These are phyloP conservation scores for Isichthys henryi DNA, from an alignment of 2,113 vertebrate species.

Conservation along the genomic window DNA sequence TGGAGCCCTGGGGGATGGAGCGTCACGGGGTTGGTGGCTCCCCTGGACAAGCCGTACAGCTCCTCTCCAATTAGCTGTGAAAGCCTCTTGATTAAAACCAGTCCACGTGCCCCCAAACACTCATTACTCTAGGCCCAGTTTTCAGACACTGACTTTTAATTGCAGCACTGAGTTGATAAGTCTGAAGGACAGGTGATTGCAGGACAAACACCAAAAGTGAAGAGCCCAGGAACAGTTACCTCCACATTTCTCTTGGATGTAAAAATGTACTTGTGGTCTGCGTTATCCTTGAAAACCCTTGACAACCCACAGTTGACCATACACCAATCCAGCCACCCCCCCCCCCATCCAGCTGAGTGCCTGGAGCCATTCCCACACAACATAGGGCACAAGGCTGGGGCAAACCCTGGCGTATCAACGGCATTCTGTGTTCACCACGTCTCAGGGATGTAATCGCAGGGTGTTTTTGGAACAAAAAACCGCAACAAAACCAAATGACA, in stretches of 20 bases:
- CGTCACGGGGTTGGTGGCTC: constrained; percentile 52
- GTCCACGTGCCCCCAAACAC: constrained; percentile 50
- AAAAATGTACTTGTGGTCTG: background rate
- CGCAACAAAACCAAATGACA: background rate
- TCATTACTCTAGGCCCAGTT: constrained; percentile 65
- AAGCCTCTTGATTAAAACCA: constrained; percentile 66
- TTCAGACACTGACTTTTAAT: constrained; percentile 67
- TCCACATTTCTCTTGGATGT: background rate
- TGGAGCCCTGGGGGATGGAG: constrained; percentile 53
- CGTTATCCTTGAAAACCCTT: background rate
- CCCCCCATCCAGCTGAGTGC: background rate
- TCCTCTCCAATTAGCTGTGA: constrained; percentile 64
- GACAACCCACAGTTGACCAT: background rate
- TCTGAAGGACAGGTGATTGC: constrained; percentile 47
- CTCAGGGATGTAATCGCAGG: background rate
- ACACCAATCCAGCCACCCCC: background rate
- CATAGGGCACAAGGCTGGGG: background rate
- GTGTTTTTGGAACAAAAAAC: background rate
- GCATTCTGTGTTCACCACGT: background rate
- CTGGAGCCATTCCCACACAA: background rate
- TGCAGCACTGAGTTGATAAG: constrained; percentile 51
- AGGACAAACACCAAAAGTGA: background rate
- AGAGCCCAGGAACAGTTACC: background rate
- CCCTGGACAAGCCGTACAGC: constrained; percentile 59
- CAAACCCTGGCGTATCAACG: background rate